phyloP scores from a whole-genome alignment of 1,140 invertebrate species.

The Leptinotarsa defecta region DNA sequence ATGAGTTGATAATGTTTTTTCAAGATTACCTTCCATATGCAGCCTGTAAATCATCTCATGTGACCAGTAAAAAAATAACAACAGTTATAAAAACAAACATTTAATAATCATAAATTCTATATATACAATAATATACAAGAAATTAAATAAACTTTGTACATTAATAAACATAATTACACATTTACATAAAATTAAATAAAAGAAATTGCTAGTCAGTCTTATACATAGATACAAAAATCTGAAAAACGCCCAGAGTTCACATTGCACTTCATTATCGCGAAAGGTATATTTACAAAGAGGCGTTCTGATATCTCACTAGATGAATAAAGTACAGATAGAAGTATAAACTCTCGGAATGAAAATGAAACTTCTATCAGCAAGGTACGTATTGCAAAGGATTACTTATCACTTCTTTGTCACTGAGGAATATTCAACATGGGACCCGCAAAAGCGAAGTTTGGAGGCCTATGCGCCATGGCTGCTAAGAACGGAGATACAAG shows the following conservation, averaged over 20 bases:
- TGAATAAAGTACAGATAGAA: constrained; percentile 3
- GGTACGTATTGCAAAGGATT: constrained; percentile 12
- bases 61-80: not conserved
- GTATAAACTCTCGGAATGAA: constrained; percentile 4
- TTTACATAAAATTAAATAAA: constrained; percentile 45
- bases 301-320: not conserved
- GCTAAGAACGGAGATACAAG: constrained; percentile 53
- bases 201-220: constrained; percentile 49
- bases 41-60: no score
- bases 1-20: no score
- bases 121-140: constrained; percentile 48
- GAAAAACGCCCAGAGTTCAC: constrained; percentile 22
- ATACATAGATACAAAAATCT: constrained; percentile 30
- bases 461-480: constrained; percentile 53
- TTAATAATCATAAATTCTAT: constrained; percentile 41
- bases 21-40: no score
- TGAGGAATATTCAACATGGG: constrained; percentile 50
- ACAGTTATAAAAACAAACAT: constrained; percentile 47
- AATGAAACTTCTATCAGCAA: constrained; percentile 3
- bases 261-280: constrained; percentile 14
- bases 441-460: constrained; percentile 47
- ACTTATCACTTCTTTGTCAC: constrained; percentile 33
- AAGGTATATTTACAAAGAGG: constrained; percentile 2
- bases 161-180: constrained; percentile 40
- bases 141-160: constrained; percentile 47